Conservation (phyloP, 2,888 invertebrate genomes). For the Drosophila colorata region DNA sequence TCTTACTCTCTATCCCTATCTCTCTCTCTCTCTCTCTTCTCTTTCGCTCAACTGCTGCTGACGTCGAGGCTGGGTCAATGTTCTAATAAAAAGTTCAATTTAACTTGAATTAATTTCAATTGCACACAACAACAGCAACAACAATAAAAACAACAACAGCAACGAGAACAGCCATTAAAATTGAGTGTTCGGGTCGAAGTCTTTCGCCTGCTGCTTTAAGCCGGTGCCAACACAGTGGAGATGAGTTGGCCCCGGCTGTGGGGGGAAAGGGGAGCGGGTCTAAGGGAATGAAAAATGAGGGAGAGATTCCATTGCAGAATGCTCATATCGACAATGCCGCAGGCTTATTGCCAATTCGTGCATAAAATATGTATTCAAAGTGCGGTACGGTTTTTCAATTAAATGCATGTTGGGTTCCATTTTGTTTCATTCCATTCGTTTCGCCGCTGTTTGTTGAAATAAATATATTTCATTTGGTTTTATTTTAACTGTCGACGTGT, state of each 20-base stretch:
- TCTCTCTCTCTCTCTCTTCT: constrained; percentile 3
- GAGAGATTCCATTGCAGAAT: constrained; percentile 10
- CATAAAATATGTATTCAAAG: constrained; percentile 45
- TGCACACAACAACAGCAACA: constrained; percentile 50
- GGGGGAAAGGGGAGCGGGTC: neutral
- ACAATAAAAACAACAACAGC: constrained; percentile 14
- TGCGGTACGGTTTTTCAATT: constrained; percentile 52
- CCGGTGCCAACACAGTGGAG: constrained; percentile 44
- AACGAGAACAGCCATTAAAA: constrained; percentile 43
- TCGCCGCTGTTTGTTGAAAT: neutral
- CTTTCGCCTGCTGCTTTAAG: constrained; percentile 55
- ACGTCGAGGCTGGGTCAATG: constrained; percentile 66
- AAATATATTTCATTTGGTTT: constrained; percentile 36
- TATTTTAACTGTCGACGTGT: constrained; percentile 52
- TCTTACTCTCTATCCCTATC: constrained; percentile 2
- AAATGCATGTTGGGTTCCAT: constrained; percentile 46
- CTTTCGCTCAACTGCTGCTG: neutral
- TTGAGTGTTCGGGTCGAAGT: constrained; percentile 35
- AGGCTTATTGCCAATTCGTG: constrained; percentile 39
- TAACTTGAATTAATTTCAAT: constrained; percentile 80
- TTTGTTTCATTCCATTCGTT: constrained; percentile 4
- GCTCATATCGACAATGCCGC: constrained; percentile 5
- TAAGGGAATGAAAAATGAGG: neutral
- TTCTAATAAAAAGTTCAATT: constrained; percentile 78
- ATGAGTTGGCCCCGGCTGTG: neutral